Percentiles rank a stretch among this genome's conserved stretches.
Conservation (phyloP, 1,140 invertebrate species). For the Drosophila simulans region DNA sequence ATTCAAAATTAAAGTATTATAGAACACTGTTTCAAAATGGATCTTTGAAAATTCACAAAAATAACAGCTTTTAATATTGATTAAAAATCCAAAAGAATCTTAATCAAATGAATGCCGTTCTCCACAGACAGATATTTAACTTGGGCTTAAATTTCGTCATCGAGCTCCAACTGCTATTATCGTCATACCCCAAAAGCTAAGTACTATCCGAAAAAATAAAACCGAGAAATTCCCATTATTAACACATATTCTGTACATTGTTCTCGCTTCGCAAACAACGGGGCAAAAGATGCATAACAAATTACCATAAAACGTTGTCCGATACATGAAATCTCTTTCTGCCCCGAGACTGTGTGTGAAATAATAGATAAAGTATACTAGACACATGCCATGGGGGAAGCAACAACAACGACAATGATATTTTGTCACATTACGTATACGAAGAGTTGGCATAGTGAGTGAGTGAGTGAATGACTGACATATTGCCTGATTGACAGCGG, state of each 20-base stretch:
- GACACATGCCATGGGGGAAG: constrained; percentile 42
- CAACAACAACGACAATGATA: constrained; percentile 29
- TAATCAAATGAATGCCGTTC: background rate
- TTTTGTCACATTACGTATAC: constrained; percentile 80
- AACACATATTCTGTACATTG: constrained; percentile 42
- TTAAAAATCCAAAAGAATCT: no score
- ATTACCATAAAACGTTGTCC: constrained; percentile 68
- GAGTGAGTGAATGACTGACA: constrained; percentile 68
- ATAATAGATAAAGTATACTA: constrained; percentile 54
- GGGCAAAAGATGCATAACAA: constrained; percentile 71
- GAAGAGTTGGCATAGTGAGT: constrained; percentile 55
- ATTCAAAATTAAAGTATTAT: no score
- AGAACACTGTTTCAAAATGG: no score
- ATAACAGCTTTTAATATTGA: background rate
- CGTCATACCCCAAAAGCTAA: constrained; percentile 15
- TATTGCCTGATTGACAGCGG: constrained; percentile 80
- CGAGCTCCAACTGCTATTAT: background rate
- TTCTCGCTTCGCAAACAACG: constrained; percentile 54
- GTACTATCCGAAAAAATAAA: constrained; percentile 11
- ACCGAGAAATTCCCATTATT: constrained; percentile 33
- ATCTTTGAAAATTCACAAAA: no score
- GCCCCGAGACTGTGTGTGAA: constrained; percentile 30
- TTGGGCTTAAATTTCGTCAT: constrained; percentile 5
- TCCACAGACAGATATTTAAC: background rate
- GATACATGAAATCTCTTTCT: constrained; percentile 36